Conservation (phyloP, 2,888 invertebrate species). For the Deilephila porcellus region DNA sequence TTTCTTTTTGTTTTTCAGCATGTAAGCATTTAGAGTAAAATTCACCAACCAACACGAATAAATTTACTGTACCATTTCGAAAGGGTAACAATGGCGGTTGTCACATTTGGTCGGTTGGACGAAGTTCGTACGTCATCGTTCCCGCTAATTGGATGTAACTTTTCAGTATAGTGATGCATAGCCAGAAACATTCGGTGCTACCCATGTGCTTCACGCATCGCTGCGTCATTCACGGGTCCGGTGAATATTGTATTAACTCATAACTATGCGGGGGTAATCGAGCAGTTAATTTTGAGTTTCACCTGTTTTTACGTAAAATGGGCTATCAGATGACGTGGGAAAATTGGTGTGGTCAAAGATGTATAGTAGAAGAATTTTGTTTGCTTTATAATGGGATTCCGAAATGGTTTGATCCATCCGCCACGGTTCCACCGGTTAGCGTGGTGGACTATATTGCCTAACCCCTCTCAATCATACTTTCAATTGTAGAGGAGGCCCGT, state of each 20-base stretch:
- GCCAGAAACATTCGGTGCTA: slow-evolving; percentile 45
- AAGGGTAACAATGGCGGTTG: slow-evolving; percentile 60
- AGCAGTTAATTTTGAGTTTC: slow-evolving; percentile 18
- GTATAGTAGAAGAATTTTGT: too few relatives aligned
- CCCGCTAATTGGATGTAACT: slow-evolving; percentile 79
- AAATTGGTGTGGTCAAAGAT: too few relatives aligned
- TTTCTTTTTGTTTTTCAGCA: too few relatives aligned
- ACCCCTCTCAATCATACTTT: too few relatives aligned
- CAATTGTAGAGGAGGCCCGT: too few relatives aligned
- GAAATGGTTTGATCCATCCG: too few relatives aligned
- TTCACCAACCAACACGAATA: not conserved
- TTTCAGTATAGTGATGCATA: slow-evolving; percentile 64
- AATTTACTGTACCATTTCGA: not conserved
- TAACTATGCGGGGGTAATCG: slow-evolving; percentile 33
- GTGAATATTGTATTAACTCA: slow-evolving; percentile 58
- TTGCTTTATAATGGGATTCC: too few relatives aligned
- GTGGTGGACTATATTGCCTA: too few relatives aligned
- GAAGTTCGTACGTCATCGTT: slow-evolving; percentile 70
- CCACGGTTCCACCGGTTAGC: too few relatives aligned
- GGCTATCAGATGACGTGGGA: too few relatives aligned
- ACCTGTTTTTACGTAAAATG: slow-evolving; percentile 3
- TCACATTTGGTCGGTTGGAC: slow-evolving; percentile 66
- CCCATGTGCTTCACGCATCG: slow-evolving; percentile 55
- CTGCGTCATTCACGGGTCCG: slow-evolving; percentile 50
- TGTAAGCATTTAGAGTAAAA: not conserved